Conservation (phyloP, 1,140 invertebrate species). For the Mizuhopecten yessoensis region DNA sequence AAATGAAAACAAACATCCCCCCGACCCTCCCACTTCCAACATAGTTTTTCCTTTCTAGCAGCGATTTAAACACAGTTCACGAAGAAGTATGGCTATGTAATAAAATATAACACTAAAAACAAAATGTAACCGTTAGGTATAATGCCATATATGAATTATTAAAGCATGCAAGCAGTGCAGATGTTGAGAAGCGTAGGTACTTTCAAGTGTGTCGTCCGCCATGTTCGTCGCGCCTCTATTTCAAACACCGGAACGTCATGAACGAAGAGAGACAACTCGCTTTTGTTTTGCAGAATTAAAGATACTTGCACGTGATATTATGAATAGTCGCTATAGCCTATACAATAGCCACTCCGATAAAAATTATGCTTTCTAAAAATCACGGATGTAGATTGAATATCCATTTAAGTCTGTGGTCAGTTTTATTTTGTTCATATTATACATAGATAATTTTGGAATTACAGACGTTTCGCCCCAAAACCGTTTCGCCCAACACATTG, state of each 20-base stretch:
- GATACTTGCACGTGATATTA: too few relatives aligned
- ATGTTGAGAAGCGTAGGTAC: not conserved
- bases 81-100: not conserved
- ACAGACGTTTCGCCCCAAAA: too few relatives aligned
- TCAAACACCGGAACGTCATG: slow-evolving; percentile 37
- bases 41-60: not conserved
- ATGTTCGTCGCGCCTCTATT: slow-evolving; percentile 37
- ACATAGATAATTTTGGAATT: too few relatives aligned
- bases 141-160: not conserved
- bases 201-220: slow-evolving; percentile 36
- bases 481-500: too few relatives aligned
- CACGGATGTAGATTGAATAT: too few relatives aligned
- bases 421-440: too few relatives aligned
- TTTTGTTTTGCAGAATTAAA: not conserved
- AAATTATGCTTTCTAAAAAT: too few relatives aligned
- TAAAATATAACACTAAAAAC: not conserved
- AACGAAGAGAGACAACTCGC: not conserved
- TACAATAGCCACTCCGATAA: too few relatives aligned
- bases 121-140: not conserved
- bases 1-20: slow-evolving; percentile 32
- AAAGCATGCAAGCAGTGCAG: not conserved
- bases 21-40: not conserved
- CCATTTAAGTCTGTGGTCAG: too few relatives aligned
- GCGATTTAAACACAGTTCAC: not conserved
- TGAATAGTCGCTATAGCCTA: too few relatives aligned